Percentiles rank a stretch among this genome's conserved stretches.
Evolutionary conservation across 2,888 invertebrate genomes (phyloP).

Genomic region (Fragum sueziense): DNA sequence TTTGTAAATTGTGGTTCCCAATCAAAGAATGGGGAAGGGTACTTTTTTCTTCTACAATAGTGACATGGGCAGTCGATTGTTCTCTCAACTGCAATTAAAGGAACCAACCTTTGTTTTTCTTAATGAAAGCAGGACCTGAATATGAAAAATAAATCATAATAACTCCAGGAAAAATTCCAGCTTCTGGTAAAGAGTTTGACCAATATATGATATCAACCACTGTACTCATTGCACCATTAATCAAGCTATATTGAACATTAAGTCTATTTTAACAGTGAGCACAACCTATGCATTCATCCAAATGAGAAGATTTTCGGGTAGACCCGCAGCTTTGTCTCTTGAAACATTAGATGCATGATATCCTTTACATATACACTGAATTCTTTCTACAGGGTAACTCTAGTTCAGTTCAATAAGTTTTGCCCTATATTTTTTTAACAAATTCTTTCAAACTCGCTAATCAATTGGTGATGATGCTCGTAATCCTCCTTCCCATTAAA

Average conservation of each 20-base stretch:
- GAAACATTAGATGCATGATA: slow-evolving; percentile 8
- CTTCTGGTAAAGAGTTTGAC: too few relatives aligned
- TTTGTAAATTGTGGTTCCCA: slow-evolving; percentile 61
- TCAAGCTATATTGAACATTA: slow-evolving; percentile 52
- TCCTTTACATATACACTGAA: slow-evolving; percentile 29
- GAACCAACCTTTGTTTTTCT: slow-evolving; percentile 49
- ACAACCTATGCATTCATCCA: slow-evolving; percentile 42
- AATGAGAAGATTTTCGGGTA: slow-evolving; percentile 6
- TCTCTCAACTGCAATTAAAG: slow-evolving; percentile 58
- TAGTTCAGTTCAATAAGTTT: background rate
- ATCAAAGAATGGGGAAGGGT: slow-evolving; percentile 55
- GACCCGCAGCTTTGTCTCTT: slow-evolving; percentile 32
- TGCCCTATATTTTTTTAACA: slow-evolving; percentile 48
- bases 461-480: too few relatives aligned
- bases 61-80: slow-evolving; percentile 55
- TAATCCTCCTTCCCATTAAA: too few relatives aligned
- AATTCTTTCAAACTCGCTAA: slow-evolving; percentile 42
- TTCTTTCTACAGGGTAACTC: slow-evolving; percentile 50
- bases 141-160: slow-evolving; percentile 59
- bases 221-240: slow-evolving; percentile 55
- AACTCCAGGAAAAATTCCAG: too few relatives aligned
- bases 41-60: slow-evolving; percentile 50
- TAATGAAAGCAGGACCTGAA: slow-evolving; percentile 59
- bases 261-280: slow-evolving; percentile 58
- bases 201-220: slow-evolving; percentile 52